Conservation (phyloP, 2,113 vertebrate genomes). For the Murina feae region DNA sequence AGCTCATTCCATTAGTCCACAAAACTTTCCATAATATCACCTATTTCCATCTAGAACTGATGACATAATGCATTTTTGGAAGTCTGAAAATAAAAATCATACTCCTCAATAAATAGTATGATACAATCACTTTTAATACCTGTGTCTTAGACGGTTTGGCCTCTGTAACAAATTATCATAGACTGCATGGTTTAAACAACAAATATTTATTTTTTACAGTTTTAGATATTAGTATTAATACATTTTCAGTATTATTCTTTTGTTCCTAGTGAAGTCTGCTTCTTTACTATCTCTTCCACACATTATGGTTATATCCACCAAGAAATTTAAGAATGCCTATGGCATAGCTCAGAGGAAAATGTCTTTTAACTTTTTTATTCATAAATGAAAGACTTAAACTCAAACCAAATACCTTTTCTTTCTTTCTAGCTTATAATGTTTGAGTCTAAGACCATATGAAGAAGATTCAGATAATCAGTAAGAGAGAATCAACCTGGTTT, state of each 20-base stretch:
- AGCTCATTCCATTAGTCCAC: not conserved
- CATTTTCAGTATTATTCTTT: not conserved
- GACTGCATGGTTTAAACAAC: not conserved
- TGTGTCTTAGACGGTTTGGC: not conserved
- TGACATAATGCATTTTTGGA: not conserved
- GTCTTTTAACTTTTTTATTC: not conserved
- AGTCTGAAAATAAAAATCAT: not conserved
- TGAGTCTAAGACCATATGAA: conserved; percentile 28
- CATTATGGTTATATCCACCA: not conserved
- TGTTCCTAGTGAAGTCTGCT: not conserved
- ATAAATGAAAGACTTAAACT: conserved; percentile 15
- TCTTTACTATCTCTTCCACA: not conserved
- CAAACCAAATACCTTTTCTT: conserved; percentile 43
- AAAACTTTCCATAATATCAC: not conserved
- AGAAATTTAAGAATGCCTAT: not conserved
- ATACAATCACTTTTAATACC: not conserved
- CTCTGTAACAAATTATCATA: not conserved
- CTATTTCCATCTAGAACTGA: too few relatives aligned
- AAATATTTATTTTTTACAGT: not conserved
- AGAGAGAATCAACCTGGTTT: not conserved
- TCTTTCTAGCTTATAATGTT: conserved; percentile 19
- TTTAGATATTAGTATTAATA: not conserved
- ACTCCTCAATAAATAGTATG: not conserved
- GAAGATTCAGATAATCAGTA: not conserved
- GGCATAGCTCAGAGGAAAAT: not conserved